Base-by-base conservation (phyloP, 2,113 vertebrate genomes). In the Synodontis membranacea region DNA sequence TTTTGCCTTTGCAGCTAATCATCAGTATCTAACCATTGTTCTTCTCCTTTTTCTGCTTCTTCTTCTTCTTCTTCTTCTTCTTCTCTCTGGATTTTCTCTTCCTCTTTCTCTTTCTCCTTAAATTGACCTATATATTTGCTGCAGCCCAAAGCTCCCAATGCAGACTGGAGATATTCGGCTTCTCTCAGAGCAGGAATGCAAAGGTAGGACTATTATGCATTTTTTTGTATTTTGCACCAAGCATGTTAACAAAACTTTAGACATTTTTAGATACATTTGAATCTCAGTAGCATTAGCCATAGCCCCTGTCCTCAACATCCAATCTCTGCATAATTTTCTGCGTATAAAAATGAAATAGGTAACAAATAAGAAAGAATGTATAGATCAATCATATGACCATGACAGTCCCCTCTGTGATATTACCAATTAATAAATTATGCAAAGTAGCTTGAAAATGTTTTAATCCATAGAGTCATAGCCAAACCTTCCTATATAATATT, bases 111-210 rank as follows among this genome's bases (percentile, higher is more conserved):
- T 84, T 92, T 93, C 94, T n/a, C n/a, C n/a, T n/a, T n/a, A n/a
- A n/a, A n/a, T n/a, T n/a, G n/a, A n/a, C 93, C 60, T 14, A 28
- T 66, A 19, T 60, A 75, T 52, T 93, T 96, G 94, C 96, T 80
- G 78, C 95, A 99, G 98, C 97, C 97, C 56, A 97, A 97, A 92
- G 95, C 91, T 54, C 97, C 97, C 82, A 95, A 95, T 91, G 92
- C 96, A 90, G 98, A 99, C 92, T 99, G 98, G 98, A 96, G 97
- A 93, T 99, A 99, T 91, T 99, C 98, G 82, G 97, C 98, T 44
- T 99, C 97, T 87, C 95, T 99, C 88, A 96, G 97, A 96, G 97
- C 97, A 89, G 98, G 97, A 93, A 97, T 98, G 96, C 97, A 99
- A 93, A 98, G 97, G 98, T 99, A 96, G 10, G 95, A 50, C 17